Conservation (phyloP, 2,113 vertebrate species). For the Peucedramus taeniatus region DNA sequence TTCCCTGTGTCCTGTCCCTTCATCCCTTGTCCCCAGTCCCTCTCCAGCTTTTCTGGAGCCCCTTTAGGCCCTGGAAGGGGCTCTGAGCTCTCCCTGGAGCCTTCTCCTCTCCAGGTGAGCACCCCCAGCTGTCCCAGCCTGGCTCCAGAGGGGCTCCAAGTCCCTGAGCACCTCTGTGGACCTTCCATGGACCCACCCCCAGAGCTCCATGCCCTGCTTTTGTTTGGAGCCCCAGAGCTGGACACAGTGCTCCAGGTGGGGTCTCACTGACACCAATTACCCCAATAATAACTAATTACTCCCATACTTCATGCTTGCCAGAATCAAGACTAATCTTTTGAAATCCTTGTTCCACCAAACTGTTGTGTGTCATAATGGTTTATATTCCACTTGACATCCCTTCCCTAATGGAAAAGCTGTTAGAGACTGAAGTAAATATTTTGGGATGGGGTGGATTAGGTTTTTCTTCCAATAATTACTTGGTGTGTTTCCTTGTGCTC, state of each 20-base stretch:
- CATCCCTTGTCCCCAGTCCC: neutral
- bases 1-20: neutral
- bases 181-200: neutral
- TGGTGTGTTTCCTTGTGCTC: neutral
- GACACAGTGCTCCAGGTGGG: neutral
- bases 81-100: neutral
- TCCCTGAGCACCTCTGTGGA: too few relatives aligned
- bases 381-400: neutral
- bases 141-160: neutral
- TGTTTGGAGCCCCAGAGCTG: neutral
- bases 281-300: accelerated
- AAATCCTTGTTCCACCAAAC: neutral
- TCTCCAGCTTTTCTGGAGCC: neutral
- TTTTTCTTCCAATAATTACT: neutral
- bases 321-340: neutral
- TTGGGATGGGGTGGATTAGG: neutral
- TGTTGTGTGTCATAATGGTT: neutral
- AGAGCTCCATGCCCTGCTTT: neutral
- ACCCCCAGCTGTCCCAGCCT: neutral
- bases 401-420: neutral
- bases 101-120: neutral
- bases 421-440: neutral
- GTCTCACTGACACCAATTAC: neutral
- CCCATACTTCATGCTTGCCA: neutral
- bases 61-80: accelerated